These are phyloP conservation scores for Antedon mediterranea DNA, from an alignment of 53 echinoderm and acorn worm genomes.

Conservation along the genomic window DNA sequence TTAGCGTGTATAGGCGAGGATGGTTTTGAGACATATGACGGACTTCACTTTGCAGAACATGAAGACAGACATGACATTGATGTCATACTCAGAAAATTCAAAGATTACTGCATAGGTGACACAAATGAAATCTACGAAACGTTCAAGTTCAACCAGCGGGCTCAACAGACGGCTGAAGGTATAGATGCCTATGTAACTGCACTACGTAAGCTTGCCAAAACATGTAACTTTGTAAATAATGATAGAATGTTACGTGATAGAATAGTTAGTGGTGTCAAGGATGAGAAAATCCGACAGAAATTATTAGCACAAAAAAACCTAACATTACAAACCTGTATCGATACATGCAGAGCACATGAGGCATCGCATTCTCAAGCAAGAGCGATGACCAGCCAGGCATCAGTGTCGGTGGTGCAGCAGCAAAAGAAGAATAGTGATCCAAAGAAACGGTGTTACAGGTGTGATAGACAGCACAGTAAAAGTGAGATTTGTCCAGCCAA, in stretches of 20 bases:
- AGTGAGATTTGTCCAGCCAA: not conserved
- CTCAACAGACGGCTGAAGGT: slow-evolving; percentile 1
- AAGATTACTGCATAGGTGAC: slow-evolving; percentile 15
- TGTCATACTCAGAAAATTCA: slow-evolving; percentile 19
- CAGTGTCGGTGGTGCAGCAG: no score
- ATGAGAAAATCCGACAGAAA: slow-evolving; percentile 5
- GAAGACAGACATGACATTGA: slow-evolving; percentile 16
- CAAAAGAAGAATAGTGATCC: no score
- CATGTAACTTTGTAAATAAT: no score
- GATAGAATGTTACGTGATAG: slow-evolving; percentile 16
- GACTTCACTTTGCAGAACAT: slow-evolving; percentile 21
- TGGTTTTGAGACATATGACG: slow-evolving; percentile 31
- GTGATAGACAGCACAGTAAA: no score
- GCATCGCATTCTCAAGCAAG: slow-evolving; percentile 6
- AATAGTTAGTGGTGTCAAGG: slow-evolving; percentile 23
- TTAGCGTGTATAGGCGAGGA: slow-evolving; percentile 29
- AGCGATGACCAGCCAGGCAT: slow-evolving; percentile 1
- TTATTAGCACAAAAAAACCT: slow-evolving; percentile 17
- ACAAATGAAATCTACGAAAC: slow-evolving; percentile 32
- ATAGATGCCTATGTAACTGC: slow-evolving; percentile 23
- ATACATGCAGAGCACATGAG: slow-evolving; percentile 17
- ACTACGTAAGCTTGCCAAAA: slow-evolving; percentile 20
- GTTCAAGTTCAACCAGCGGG: slow-evolving; percentile 22
- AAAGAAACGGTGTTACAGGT: no score
- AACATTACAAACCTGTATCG: slow-evolving; percentile 17